These are phyloP conservation scores for Heliconius hewitsoni DNA, from an alignment of 1,140 invertebrate species.

Conservation along the genomic window DNA sequence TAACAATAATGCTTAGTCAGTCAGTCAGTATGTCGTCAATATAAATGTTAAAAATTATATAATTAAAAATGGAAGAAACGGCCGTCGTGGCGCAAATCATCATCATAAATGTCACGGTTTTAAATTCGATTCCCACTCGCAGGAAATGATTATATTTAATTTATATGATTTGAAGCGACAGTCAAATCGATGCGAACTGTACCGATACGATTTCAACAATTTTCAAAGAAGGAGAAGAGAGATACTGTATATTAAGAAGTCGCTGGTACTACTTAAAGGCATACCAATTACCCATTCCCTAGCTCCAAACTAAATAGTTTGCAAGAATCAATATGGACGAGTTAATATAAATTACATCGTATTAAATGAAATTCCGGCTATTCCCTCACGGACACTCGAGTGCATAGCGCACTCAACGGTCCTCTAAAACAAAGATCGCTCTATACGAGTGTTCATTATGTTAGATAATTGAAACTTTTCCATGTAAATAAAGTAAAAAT, in stretches of 20 bases:
- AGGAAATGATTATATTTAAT: too few relatives aligned
- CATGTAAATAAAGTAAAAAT: constrained; percentile 21
- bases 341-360: neutral
- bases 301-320: neutral
- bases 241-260: neutral
- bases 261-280: neutral
- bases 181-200: too few relatives aligned
- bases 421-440: constrained; percentile 22
- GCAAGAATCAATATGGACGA: neutral
- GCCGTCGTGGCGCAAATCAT: too few relatives aligned
- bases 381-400: neutral
- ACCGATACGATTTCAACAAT: too few relatives aligned
- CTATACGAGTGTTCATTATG: constrained; percentile 14
- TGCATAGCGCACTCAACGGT: constrained; percentile 1
- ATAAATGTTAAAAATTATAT: too few relatives aligned
- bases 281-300: neutral
- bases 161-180: too few relatives aligned
- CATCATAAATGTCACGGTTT: too few relatives aligned
- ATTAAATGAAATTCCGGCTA: neutral
- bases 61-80: too few relatives aligned
- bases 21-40: too few relatives aligned
- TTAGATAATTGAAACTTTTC: constrained; percentile 15
- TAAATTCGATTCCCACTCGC: too few relatives aligned
- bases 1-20: too few relatives aligned
- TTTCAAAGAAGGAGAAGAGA: too few relatives aligned